These are phyloP conservation scores for Salminus brasiliensis DNA, from an alignment of 2,113 vertebrate species.

Conservation along the genomic window DNA sequence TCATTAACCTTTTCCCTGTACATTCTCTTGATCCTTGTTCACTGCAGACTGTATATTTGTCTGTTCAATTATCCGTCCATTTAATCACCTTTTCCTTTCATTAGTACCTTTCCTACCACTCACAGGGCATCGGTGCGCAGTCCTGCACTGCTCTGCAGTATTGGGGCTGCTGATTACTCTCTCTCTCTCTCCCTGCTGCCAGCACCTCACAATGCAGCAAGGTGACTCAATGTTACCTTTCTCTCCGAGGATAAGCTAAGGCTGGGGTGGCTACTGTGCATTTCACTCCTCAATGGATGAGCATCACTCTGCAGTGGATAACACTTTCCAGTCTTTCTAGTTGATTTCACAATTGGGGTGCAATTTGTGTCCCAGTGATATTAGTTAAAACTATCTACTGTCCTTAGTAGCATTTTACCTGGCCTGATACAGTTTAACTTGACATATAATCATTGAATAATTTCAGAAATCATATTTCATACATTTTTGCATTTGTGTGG, in stretches of 20 bases:
- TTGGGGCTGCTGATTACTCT: constrained; percentile 61
- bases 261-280: constrained; percentile 57
- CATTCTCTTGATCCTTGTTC: not conserved
- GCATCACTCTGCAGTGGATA: constrained; percentile 3
- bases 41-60: not conserved
- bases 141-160: constrained; percentile 67
- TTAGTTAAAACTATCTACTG: too few species aligned
- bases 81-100: constrained; percentile 49
- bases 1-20: constrained; percentile 1
- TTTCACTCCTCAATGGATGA: constrained; percentile 62
- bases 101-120: not conserved
- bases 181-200: constrained; percentile 61
- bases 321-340: too few species aligned
- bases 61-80: not conserved
- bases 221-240: constrained; percentile 80
- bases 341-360: not conserved
- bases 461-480: too few species aligned
- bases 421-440: too few species aligned
- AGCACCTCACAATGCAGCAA: constrained; percentile 76
- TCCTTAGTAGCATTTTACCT: too few species aligned
- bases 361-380: not conserved
- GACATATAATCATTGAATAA: too few species aligned
- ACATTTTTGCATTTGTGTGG: too few species aligned
- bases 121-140: constrained; percentile 55
- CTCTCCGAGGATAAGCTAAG: constrained; percentile 63